A percentile compares a stretch with the other conserved stretches of the same genome.
These are phyloP conservation scores for Austrolebias charrua DNA, from an alignment of 2,797 vertebrate genomes.

Conservation along the genomic window DNA sequence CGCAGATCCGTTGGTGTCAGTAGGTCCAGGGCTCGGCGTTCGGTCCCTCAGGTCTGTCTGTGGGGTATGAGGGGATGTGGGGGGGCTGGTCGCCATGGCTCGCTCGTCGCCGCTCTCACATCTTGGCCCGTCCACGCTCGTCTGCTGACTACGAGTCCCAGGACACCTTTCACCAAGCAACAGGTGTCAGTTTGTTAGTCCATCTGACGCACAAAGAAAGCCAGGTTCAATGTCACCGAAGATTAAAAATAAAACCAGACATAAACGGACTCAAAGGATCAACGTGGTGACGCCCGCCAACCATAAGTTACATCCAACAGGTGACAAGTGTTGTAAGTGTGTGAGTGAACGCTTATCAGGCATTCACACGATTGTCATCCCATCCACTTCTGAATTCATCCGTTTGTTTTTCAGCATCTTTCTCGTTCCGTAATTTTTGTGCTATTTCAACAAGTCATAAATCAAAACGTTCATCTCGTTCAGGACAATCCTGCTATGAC, in stretches of 20 bases:
- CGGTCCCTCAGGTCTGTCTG: constrained; percentile 82
- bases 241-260: constrained; percentile 40
- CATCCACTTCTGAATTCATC: no score
- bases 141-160: constrained; percentile 88
- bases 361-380: no score
- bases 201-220: constrained; percentile 56
- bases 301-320: constrained; percentile 45
- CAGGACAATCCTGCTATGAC: no score
- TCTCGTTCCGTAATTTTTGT: no score
- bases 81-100: constrained; percentile 72
- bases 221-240: constrained; percentile 46
- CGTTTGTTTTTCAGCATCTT: no score
- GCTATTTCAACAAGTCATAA: no score
- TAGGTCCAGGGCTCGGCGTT: constrained; percentile 70
- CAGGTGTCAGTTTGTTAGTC: constrained; percentile 63
- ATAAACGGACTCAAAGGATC: constrained; percentile 43
- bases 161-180: constrained; percentile 85
- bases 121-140: constrained; percentile 80
- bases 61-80: constrained; percentile 77
- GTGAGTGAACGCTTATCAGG: no score
- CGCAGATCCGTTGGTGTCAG: constrained; percentile 68
- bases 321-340: not conserved
- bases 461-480: no score
- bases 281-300: constrained; percentile 31
- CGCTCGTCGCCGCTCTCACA: constrained; percentile 81